Conservation (phyloP, 1,140 invertebrate species). For the Thrips palmi region DNA sequence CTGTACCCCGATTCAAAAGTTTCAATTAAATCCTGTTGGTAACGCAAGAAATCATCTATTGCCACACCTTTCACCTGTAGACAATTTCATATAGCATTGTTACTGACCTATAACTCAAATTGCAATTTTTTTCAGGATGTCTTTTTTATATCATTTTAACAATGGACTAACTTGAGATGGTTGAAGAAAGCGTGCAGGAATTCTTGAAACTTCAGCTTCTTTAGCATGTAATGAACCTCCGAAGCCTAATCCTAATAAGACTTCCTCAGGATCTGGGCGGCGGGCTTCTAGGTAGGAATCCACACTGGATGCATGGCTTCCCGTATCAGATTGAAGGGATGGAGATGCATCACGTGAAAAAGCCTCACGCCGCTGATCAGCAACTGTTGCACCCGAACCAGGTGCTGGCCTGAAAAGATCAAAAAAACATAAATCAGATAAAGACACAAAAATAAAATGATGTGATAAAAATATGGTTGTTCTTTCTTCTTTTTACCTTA, state of each 20-base stretch:
- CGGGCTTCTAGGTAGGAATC: slow-evolving; percentile 46
- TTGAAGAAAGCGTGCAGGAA: slow-evolving; percentile 39
- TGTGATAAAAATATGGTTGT: no score
- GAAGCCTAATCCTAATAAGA: slow-evolving; percentile 47
- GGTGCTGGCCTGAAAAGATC: no score
- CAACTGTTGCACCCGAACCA: no score
- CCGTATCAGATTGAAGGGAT: no score
- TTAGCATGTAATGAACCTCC: slow-evolving; percentile 25
- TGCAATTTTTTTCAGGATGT: neutral
- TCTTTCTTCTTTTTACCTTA: no score
- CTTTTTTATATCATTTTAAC: neutral
- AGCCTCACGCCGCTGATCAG: no score
- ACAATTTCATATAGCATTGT: slow-evolving; percentile 5
- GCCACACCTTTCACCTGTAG: slow-evolving; percentile 34
- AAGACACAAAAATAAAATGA: no score
- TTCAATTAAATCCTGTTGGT: slow-evolving; percentile 35
- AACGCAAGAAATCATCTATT: slow-evolving; percentile 35
- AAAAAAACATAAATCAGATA: no score
- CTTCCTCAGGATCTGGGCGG: slow-evolving; percentile 53
- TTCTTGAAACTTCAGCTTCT: slow-evolving; percentile 26
- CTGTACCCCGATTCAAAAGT: slow-evolving; percentile 38
- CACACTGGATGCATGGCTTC: slow-evolving; percentile 51
- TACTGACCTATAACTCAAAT: neutral
- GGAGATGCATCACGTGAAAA: no score
- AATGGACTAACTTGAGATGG: slow-evolving; percentile 23